Conservation (phyloP, 2,113 vertebrate species). For the Actenoides hombroni region DNA sequence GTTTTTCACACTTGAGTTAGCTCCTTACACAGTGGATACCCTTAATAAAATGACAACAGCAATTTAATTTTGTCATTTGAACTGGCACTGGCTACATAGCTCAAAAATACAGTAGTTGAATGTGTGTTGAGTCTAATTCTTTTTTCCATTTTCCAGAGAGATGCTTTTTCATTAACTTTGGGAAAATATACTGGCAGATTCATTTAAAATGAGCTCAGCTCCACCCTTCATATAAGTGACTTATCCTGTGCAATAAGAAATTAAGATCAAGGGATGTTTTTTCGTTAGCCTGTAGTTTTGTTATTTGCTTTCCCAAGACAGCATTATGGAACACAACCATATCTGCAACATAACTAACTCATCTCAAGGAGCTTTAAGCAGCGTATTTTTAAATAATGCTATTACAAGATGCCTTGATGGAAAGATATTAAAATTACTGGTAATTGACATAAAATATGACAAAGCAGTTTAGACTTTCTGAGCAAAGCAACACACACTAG, state of each 20-base stretch:
- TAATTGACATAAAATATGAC: constrained; percentile 99
- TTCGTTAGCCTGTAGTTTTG: constrained; percentile 95
- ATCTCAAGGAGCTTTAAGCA: constrained; percentile 87
- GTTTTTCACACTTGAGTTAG: constrained; percentile 93
- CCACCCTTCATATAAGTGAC: constrained; percentile 93
- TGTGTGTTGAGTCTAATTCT: constrained; percentile 97
- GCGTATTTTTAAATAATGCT: constrained; percentile 47
- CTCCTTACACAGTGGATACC: constrained; percentile 93
- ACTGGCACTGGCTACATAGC: constrained; percentile 87
- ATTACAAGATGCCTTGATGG: constrained; percentile 95
- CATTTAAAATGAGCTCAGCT: constrained; percentile 97
- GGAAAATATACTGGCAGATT: constrained; percentile 98
- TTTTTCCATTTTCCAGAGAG: constrained; percentile 99
- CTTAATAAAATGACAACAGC: constrained; percentile 99
- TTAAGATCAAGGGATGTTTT: constrained; percentile 97
- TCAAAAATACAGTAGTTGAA: constrained; percentile 98
- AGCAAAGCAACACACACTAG: constrained; percentile 97
- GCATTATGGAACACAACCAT: constrained; percentile 80
- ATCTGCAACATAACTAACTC: constrained; percentile 86
- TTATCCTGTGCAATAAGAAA: constrained; percentile 95
- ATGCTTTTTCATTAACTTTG: constrained; percentile 99
- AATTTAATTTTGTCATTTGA: constrained; percentile 99
- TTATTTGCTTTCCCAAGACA: constrained; percentile 84
- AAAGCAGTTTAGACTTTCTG: constrained; percentile 96
- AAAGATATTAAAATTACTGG: constrained; percentile 93